These are phyloP conservation scores for Strongylocentrotus purpuratus DNA, from an alignment of 35 echinoderm and acorn worm genomes.

Conservation along the genomic window DNA sequence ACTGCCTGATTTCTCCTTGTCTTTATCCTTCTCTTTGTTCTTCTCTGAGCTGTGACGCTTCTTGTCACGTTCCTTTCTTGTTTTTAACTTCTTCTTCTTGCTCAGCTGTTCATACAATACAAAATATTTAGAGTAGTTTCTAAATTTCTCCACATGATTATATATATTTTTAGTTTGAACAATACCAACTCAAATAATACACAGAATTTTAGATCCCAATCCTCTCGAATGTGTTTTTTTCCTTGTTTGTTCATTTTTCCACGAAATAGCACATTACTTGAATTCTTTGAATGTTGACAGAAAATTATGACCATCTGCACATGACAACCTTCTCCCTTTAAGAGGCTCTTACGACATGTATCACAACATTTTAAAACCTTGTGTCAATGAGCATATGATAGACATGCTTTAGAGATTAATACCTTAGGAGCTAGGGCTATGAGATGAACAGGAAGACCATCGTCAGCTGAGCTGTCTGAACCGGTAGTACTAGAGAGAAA, in stretches of 20 bases:
- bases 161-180: too few relatives aligned
- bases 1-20: conserved; percentile 58
- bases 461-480: conserved; percentile 97
- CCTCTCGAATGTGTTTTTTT: too few relatives aligned
- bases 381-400: too few relatives aligned
- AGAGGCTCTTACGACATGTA: too few relatives aligned
- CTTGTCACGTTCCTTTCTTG: conserved; percentile 89
- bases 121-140: background rate
- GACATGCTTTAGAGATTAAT: background rate
- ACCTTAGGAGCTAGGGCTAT: conserved; percentile 97
- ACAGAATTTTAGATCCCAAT: background rate
- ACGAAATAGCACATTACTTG: too few relatives aligned
- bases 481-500: conserved; percentile 89
- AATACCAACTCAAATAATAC: background rate
- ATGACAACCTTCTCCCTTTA: too few relatives aligned
- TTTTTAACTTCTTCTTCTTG: conserved; percentile 97
- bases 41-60: conserved; percentile 87
- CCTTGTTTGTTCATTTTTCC: too few relatives aligned
- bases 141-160: too few relatives aligned
- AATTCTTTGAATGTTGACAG: too few relatives aligned
- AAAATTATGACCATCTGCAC: too few relatives aligned
- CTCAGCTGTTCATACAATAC: conserved; percentile 61
- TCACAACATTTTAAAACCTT: too few relatives aligned
- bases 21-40: conserved; percentile 66
- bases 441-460: conserved; percentile 94